Base-by-base conservation (phyloP, 1,140 invertebrate species). In the Sipha flava region DNA sequence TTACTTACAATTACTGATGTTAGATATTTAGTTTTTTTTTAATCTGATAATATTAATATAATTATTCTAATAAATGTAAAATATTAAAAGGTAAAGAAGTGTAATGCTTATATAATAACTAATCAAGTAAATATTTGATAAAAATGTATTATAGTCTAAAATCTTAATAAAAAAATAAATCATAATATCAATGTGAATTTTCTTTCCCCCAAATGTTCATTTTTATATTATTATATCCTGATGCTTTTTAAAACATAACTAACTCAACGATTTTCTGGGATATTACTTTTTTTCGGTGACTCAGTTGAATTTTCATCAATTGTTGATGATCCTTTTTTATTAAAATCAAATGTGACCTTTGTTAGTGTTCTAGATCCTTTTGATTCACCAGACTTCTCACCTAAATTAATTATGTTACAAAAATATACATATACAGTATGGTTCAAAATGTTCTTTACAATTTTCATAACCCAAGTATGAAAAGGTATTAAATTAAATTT, bases 281-380 rank as follows among this genome's bases (percentile, higher is more conserved):
- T 23, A 75, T 26, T 59, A 40, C 21, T 40, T 77, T 77, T 57
- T 75, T 77, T 57, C 10, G 52, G 73, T 1, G 52, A 43, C 45
- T 77, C 73, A 10, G 52, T 1, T 0, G 34, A 29, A 23, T 37
- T 77, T 77, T 77, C 73, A 43, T 77, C 47, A 57, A 77, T 77
- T 21, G 73, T 77, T 29, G 52, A 77, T n/a, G 73, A 77, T 23
- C 52, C 52, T 77, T 77, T 77, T 57, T 40, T 57, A 43, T 59
- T 77, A 18, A 77, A 40, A 59, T 77, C 73, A 57, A 77, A 59
- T 26, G 52, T 59, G 26, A 77, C 52, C 9, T 77, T 77, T 21
- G 73, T 40, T 5, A 57, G 21, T 43, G 23, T 59, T 77, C 52
- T 77, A 59, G 73, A 10, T 18, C 49, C 49, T 57, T 77, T 77